Evolutionary conservation across 2,888 invertebrate species (phyloP), one percentile per base, ranked within the genome.

Genomic region (Lymantria monacha): DNA sequence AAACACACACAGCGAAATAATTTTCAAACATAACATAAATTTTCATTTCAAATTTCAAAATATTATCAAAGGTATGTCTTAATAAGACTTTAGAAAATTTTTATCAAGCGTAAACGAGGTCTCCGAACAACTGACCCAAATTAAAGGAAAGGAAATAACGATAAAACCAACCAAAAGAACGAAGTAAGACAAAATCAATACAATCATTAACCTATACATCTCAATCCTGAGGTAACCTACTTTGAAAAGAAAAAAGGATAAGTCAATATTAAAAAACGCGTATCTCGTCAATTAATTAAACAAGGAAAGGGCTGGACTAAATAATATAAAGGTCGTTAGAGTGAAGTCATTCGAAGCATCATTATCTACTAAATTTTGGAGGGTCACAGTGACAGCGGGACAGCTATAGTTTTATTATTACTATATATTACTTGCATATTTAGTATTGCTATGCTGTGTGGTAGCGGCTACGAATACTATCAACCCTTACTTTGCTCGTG

Each of bases 241-340:
- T 63, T 66, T 47, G 45, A 51, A 56, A 59, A 63, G 57, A 55
- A 22, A 22, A 22, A 54, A 55, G 65, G 66, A 74, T 70, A 70
- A 74, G 73, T 78, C 63, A 73, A 77, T 79, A 81, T 81, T 82
- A 80, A 78, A 22, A 79, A 78, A 77, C 77, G 82, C 78, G 81
- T 80, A 85, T 73, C 78, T 78, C 78, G 75, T 79, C 80, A 81
- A 86, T 87, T 87, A 87, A 88, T 87, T 87, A 85, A 85, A 86
- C 82, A 83, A 80, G 80, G 73, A 77, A 85, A 84, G 83, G 84
- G 85, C 74, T 80, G 80, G 78, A 73, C 84, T 81, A 81, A 85
- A 87, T 88, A 86, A 88, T 87, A 85, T 83, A 86, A 82, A 83
- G 83, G 77, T 87, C 88, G 86, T 88, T 87, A 88, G 82, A 77